Percentiles rank a stretch among this genome's conserved stretches.
These are phyloP conservation scores for Drosophila ercepeae DNA, from an alignment of 1,140 invertebrate species.

Conservation along the genomic window DNA sequence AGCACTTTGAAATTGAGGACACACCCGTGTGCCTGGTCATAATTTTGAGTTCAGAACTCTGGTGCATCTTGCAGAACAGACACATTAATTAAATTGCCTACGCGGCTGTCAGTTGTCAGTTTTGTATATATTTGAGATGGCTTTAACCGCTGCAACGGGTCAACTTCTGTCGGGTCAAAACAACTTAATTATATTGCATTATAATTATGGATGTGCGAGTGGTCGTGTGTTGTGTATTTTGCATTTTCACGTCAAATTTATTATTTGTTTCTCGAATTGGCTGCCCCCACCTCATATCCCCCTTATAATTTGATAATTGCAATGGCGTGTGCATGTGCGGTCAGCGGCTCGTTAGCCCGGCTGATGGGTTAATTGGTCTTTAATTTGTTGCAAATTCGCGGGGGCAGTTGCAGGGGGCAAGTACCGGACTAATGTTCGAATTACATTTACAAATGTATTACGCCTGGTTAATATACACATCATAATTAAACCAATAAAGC, in stretches of 20 bases:
- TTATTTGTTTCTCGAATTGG: constrained; percentile 71
- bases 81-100: constrained; percentile 79
- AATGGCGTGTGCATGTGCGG: constrained; percentile 49
- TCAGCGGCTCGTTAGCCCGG: constrained; percentile 35
- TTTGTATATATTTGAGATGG: constrained; percentile 12
- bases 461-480: constrained; percentile 4
- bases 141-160: neutral
- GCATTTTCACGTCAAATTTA: constrained; percentile 46
- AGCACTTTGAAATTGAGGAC: neutral
- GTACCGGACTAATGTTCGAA: constrained; percentile 22
- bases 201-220: constrained; percentile 23
- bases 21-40: constrained; percentile 32
- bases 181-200: constrained; percentile 70
- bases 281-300: constrained; percentile 3
- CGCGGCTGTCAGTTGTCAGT: constrained; percentile 61
- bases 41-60: constrained; percentile 20
- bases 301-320: constrained; percentile 77
- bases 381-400: constrained; percentile 67
- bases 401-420: neutral
- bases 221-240: constrained; percentile 13
- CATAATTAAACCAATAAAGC: neutral
- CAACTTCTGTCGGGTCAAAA: constrained; percentile 35
- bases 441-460: constrained; percentile 24
- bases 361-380: constrained; percentile 73
- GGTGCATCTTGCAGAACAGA: constrained; percentile 52